phyloP scores from a whole-genome alignment of 2,888 invertebrate species.

The Rapana venosa region DNA sequence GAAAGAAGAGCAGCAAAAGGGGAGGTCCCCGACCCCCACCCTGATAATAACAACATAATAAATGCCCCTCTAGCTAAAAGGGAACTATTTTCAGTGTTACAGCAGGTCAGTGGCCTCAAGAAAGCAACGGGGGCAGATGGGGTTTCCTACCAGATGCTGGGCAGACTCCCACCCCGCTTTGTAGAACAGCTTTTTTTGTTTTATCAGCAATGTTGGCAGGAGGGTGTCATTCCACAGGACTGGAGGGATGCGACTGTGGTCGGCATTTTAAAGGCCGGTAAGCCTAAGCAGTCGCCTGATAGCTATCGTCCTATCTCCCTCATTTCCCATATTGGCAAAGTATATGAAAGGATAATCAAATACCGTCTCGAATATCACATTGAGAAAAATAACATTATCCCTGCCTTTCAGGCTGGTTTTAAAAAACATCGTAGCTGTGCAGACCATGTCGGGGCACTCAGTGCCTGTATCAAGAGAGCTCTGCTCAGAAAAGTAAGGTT shows the following conservation, averaged over 20 bases:
- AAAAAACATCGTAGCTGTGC: background rate
- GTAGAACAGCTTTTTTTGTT: too few relatives aligned
- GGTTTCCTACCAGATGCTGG: too few relatives aligned
- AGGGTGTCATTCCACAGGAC: background rate
- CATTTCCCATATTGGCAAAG: background rate
- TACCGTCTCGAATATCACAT: background rate
- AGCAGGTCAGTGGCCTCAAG: too few relatives aligned
- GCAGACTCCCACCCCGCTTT: too few relatives aligned
- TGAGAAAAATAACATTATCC: conserved; percentile 2
- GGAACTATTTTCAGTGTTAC: too few relatives aligned
- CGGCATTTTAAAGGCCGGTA: background rate
- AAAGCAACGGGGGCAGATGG: too few relatives aligned
- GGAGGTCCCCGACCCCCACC: too few relatives aligned
- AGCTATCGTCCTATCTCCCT: background rate
- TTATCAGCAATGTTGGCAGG: too few relatives aligned
- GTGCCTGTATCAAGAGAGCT: background rate
- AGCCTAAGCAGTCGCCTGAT: background rate
- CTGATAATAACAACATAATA: too few relatives aligned
- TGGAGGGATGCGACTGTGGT: background rate
- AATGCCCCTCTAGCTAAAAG: too few relatives aligned
- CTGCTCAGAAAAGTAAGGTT: background rate
- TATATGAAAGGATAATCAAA: background rate
- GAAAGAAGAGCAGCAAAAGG: too few relatives aligned
- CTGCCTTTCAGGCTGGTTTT: background rate
- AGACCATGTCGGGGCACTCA: background rate